Base-by-base conservation (phyloP, 2,888 invertebrate genomes). In the Drosophila hamatofila region DNA sequence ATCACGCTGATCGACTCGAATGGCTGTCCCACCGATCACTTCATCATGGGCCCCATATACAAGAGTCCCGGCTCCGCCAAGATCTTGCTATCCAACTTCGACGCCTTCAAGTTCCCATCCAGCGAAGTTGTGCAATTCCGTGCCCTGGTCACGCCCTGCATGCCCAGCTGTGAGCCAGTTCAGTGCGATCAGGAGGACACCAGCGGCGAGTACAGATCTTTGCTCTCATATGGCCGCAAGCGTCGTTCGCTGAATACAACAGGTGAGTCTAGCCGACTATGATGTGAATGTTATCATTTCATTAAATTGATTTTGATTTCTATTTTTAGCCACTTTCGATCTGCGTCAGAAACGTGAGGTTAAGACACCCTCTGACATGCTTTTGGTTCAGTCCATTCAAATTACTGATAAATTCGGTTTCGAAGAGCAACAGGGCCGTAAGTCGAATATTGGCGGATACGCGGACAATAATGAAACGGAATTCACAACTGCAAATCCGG, bases 101-200 rank as follows among this genome's bases (percentile, higher is more conserved):
- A 98, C 93, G 98, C 98, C 41, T 98, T 98, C 95, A 98, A 98
- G 93, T 98, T 98, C 94, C 98, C 98, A 48, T 97, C 97, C 56
- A 97, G 97, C 16, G 98, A 98, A 92, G 96, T 97, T 51, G 98
- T 98, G 2, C 98, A 98, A 92, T 98, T 98, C 95, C 95, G 98
- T 75, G 98, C 98, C n/a, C 93, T 98, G 90, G 98, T 98, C 42
- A 98, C 98, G 3, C 98, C 98, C 0, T 98, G 98, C 93, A 96
- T 98, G 96, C 98, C 98, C 27, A 95, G 96, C 48, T 98, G 98
- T 93, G 97, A 97, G 91, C 98, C 98, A 11, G 97, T 98, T 12
- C 97, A 97, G 91, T 98, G 98, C 92, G 96, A 97, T 89, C 95
- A 96, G 85, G 95, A 96, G 88, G 97, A 97, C 89, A 95, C 96